Evolutionary conservation across 2,888 invertebrate genomes (phyloP).

Genomic region (Leucophenga maculata): DNA sequence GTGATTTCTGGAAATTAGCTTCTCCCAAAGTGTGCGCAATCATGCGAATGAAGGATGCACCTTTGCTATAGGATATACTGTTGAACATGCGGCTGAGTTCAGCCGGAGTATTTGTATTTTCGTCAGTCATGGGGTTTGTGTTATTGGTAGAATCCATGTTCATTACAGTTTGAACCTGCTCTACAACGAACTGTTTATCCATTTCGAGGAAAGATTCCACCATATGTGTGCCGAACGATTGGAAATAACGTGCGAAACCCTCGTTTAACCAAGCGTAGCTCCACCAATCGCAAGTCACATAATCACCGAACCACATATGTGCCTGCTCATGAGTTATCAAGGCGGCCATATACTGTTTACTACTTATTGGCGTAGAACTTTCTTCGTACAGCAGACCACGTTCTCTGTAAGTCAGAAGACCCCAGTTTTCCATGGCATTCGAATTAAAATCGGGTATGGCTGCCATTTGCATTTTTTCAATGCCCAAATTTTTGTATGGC

Average conservation of each 20-base stretch:
- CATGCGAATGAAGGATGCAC: slow-evolving; percentile 80
- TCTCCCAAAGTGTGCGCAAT: slow-evolving; percentile 77
- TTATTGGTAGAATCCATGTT: slow-evolving; percentile 75
- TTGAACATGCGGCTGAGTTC: slow-evolving; percentile 79
- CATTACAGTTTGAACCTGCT: slow-evolving; percentile 79
- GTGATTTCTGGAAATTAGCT: slow-evolving; percentile 74
- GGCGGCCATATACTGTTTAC: slow-evolving; percentile 77
- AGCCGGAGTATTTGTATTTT: slow-evolving; percentile 74
- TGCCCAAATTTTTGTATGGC: no score
- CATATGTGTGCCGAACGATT: slow-evolving; percentile 76
- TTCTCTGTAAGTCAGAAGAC: slow-evolving; percentile 86
- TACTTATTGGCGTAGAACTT: slow-evolving; percentile 75
- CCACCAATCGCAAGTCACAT: slow-evolving; percentile 75
- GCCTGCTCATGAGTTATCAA: slow-evolving; percentile 74
- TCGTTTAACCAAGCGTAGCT: slow-evolving; percentile 78
- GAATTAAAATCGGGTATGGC: slow-evolving; percentile 87
- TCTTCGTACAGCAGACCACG: slow-evolving; percentile 79
- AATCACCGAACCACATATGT: slow-evolving; percentile 81
- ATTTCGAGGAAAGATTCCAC: slow-evolving; percentile 77
- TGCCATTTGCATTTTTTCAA: slow-evolving; percentile 85
- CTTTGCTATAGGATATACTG: slow-evolving; percentile 80
- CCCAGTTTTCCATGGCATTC: slow-evolving; percentile 96
- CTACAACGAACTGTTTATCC: slow-evolving; percentile 80
- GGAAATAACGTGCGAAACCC: slow-evolving; percentile 80
- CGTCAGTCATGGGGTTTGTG: slow-evolving; percentile 76